Evolutionary conservation across 2,888 invertebrate species (phyloP), one percentile per base, ranked within the genome.

Genomic region (Microplitis manilae): DNA sequence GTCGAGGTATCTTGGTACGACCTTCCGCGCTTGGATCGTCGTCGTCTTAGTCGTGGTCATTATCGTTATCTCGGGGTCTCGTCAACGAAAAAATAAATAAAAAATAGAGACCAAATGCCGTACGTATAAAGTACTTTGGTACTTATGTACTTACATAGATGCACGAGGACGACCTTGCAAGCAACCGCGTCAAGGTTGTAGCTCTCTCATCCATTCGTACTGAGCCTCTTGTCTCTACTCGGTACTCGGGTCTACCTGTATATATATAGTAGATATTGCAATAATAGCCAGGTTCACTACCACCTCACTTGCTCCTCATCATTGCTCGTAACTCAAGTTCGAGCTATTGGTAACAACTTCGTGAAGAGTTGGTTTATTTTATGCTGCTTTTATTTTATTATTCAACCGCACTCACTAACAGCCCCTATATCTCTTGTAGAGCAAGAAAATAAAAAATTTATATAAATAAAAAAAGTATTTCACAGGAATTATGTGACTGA

Each of bases 141-240:
- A 20, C 30, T 30, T 20, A 65, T 20, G 8, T 59, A 15, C 41
- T n/a, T 67, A 73, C 30, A 20, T 9, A 59, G 67, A 73, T 68
- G 41, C 73, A 75, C 50, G 20, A 62, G 64, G 20, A 73, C 77
- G 77, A 67, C 77, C 77, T 77, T 77, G 77, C 67, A 68, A 68
- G 70, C 67, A 77, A 75, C 74, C 74, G 71, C 77, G 68, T 65
- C 77, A 77, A 77, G 77, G 77, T 68, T 77, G 67, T 68, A 30
- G 50, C 50, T 50, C 73, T 65, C 59, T 77, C 65, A 70, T 40
- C 61, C 70, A 74, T 50, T 73, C 60, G 68, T 72, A 20, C 69
- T 40, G 60, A 61, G 20, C 50, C 41, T 50, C 73, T 64, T 64
- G 30, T 4, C 30, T 30, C 30, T 40, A 41, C 64, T 73, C 64